Percentiles rank a stretch among this genome's conserved stretches.
Conservation (phyloP, 2,797 vertebrate species). For the Gymnodraco acuticeps region DNA sequence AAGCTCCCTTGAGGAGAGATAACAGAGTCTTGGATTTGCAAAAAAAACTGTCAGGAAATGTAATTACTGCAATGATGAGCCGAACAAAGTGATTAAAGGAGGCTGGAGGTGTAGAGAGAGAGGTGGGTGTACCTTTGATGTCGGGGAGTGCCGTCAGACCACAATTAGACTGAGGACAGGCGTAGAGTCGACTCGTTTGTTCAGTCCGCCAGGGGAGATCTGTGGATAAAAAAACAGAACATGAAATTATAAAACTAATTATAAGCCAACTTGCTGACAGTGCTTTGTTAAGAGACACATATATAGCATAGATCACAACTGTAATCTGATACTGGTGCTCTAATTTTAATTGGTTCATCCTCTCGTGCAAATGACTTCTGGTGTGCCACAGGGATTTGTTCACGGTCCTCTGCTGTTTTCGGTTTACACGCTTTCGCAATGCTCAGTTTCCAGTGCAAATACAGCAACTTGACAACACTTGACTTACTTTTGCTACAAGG, state of each 20-base stretch:
- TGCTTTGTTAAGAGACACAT: slow-evolving; percentile 24
- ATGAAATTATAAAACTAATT: slow-evolving; percentile 28
- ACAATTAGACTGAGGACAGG: slow-evolving; percentile 62
- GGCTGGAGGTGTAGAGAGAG: slow-evolving; percentile 59
- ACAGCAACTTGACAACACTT: background rate
- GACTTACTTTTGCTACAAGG: background rate
- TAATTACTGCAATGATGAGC: slow-evolving; percentile 74
- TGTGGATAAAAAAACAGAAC: slow-evolving; percentile 58
- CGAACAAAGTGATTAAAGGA: slow-evolving; percentile 74
- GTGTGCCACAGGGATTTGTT: slow-evolving; percentile 23
- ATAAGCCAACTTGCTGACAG: slow-evolving; percentile 29
- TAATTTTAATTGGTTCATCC: slow-evolving; percentile 1
- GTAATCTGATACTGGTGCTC: background rate
- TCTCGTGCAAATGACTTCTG: background rate
- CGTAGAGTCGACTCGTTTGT: slow-evolving; percentile 60
- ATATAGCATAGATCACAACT: background rate
- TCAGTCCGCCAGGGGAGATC: slow-evolving; percentile 68
- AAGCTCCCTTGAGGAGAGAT: slow-evolving; percentile 52
- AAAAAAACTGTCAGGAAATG: slow-evolving; percentile 57
- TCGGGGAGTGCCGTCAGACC: slow-evolving; percentile 67
- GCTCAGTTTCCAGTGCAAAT: background rate
- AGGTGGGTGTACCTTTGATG: slow-evolving; percentile 79
- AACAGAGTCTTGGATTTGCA: slow-evolving; percentile 58
- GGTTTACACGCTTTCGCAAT: background rate
- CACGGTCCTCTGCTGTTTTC: background rate